Evolutionary conservation across 2,797 vertebrate genomes (phyloP), one percentile per base, ranked within the genome.

Genomic region (Centropyge bicolor): DNA sequence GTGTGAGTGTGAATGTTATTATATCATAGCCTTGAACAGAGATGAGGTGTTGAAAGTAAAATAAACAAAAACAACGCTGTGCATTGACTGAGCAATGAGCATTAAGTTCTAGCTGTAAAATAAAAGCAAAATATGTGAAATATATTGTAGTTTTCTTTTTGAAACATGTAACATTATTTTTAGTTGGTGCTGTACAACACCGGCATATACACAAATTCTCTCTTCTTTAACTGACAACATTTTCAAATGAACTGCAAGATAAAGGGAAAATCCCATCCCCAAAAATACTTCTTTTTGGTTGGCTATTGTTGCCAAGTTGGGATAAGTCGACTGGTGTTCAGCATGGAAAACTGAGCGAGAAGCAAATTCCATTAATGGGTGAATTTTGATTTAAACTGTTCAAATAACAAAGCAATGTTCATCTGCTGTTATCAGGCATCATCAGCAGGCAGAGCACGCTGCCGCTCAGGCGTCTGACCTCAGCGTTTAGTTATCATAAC

Each of bases 401-500:
- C 22, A 76, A 87, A 68, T 82, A 76, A 88, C 72, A 78, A 76
- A 76, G 63, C 46, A 56, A 12, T 64, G 52, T 69, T 87, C 81
- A 75, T 79, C 54, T 79, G 62, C 65, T 70, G 67, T 79, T 90
- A 91, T 93, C 83, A 35, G 55, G 59, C 83, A 48, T 70, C 70
- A 80, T 81, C 88, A 87, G 86, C 84, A 61, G 79, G 19, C 70
- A 24, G 52, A 48, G 81, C 66, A 8, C 45, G 48, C 75, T 36
- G 61, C 74, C 27, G 51, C 83, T 83, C 64, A 87, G 74, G 55
- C 31, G 41, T 68, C 51, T 93, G 89, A 93, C 88, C 89, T 83
- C 86, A 68, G 59, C 80, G 88, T 87, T 92, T 86, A 90, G 88
- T 93, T 90, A 91, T 92, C 88, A 89, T 90, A 90, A 89, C 89